phyloP scores from a whole-genome alignment of 2,113 vertebrate genomes.

The Poecilia latipinna region DNA sequence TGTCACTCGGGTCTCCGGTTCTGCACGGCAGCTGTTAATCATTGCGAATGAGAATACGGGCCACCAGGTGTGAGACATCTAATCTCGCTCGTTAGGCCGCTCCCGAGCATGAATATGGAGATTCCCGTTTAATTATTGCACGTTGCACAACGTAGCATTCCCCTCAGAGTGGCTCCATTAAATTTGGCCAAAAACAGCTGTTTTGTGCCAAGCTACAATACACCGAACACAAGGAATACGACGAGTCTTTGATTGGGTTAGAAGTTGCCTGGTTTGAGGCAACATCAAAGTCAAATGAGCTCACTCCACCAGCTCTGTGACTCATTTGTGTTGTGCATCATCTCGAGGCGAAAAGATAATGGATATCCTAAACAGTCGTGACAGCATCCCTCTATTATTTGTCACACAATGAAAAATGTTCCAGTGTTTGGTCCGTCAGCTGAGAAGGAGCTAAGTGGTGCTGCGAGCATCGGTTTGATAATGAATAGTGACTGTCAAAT shows the following conservation, averaged over 20 bases:
- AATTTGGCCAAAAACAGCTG: conserved; percentile 38
- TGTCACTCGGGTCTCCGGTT: conserved; percentile 55
- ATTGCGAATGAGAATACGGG: conserved; percentile 44
- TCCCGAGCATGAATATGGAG: conserved; percentile 48
- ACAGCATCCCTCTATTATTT: conserved; percentile 57
- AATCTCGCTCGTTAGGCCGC: conserved; percentile 53
- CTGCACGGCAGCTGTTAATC: conserved; percentile 60
- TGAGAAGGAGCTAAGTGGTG: conserved; percentile 42
- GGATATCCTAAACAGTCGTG: conserved; percentile 64
- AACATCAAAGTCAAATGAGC: conserved; percentile 40
- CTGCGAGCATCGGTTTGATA: conserved; percentile 49
- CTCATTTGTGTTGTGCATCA: conserved; percentile 36
- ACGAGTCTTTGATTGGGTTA: conserved; percentile 14
- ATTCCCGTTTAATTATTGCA: conserved; percentile 51
- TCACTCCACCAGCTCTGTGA: conserved; percentile 49
- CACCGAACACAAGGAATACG: neutral
- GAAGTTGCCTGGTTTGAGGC: conserved; percentile 40
- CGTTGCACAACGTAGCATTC: conserved; percentile 35
- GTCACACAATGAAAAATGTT: conserved; percentile 51
- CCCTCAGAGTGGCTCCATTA: conserved; percentile 13
- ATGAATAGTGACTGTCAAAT: conserved; percentile 55
- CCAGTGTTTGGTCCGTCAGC: conserved; percentile 59
- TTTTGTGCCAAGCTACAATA: neutral
- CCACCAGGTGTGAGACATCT: conserved; percentile 60
- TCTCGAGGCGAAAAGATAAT: conserved; percentile 61